A percentile compares a stretch with the other conserved stretches of the same genome.
Evolutionary conservation across 64 coral and sea anemone genomes (phyloP).

Genomic region (Montipora capricornis): DNA sequence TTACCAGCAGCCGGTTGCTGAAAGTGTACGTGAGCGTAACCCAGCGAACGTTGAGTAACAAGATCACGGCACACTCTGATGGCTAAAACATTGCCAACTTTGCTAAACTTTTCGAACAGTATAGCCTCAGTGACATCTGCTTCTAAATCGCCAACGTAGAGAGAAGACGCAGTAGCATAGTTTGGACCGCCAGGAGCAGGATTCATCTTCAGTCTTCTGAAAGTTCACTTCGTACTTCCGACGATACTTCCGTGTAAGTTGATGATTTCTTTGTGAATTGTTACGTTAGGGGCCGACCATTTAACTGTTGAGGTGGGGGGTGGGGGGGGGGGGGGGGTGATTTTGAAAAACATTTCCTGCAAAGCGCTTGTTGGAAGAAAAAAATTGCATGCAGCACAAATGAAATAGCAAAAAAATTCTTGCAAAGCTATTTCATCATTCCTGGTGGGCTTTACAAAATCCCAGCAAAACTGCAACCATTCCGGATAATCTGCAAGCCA

Average conservation of each 20-base stretch:
- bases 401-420: too few relatives aligned
- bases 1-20: constrained; percentile 93
- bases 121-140: constrained; percentile 99
- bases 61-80: constrained; percentile 99
- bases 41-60: constrained; percentile 93
- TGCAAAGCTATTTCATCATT: too few relatives aligned
- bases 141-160: constrained; percentile 98
- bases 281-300: too few relatives aligned
- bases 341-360: too few relatives aligned
- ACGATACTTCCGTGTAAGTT: not conserved
- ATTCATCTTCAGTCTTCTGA: constrained; percentile 89
- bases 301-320: too few relatives aligned
- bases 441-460: too few relatives aligned
- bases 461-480: too few relatives aligned
- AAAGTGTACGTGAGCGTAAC: constrained; percentile 99
- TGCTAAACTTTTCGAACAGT: constrained; percentile 98
- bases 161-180: constrained; percentile 78
- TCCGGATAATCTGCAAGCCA: too few relatives aligned
- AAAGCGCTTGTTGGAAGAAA: too few relatives aligned
- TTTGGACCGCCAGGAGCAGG: constrained; percentile 69
- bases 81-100: constrained; percentile 85
- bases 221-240: constrained; percentile 39
- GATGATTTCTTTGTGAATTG: too few relatives aligned
- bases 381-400: too few relatives aligned
- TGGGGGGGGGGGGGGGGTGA: too few relatives aligned